A percentile compares a stretch with the other conserved stretches of the same genome.
These are phyloP conservation scores for Hylia prasina DNA, from an alignment of 2,113 vertebrate genomes.

Conservation along the genomic window DNA sequence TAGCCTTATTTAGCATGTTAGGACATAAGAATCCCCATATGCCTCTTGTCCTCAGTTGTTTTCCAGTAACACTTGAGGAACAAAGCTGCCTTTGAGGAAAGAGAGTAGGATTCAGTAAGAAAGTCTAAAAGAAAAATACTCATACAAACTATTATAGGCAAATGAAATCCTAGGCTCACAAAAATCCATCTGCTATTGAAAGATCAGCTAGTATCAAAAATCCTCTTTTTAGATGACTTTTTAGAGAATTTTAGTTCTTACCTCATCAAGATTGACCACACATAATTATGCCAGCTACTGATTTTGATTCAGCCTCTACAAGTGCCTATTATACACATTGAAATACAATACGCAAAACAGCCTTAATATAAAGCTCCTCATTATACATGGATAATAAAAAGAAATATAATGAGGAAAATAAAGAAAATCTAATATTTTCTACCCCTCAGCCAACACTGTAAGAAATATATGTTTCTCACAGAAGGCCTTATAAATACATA, in stretches of 20 bases:
- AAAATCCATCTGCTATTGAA: neutral
- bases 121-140: neutral
- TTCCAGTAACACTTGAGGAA: neutral
- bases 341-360: neutral
- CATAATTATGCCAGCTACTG: neutral
- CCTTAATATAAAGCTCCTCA: neutral
- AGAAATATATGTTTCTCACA: neutral
- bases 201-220: neutral
- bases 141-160: neutral
- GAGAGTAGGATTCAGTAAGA: neutral
- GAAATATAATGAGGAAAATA: neutral
- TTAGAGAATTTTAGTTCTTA: neutral
- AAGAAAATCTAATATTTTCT: slow-evolving; percentile 4
- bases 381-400: neutral
- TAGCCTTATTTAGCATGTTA: neutral
- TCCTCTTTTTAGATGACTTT: neutral
- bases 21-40: neutral
- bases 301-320: neutral
- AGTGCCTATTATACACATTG: neutral
- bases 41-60: neutral
- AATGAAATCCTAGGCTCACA: neutral
- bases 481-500: neutral
- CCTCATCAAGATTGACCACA: neutral
- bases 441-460: neutral
- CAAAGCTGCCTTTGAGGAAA: neutral